Percentiles rank a stretch among this genome's conserved stretches.
These are phyloP conservation scores for Aurelia sp. DNA, from an alignment of 30 jellyfish, hydroid and myxozoan species.

Conservation along the genomic window DNA sequence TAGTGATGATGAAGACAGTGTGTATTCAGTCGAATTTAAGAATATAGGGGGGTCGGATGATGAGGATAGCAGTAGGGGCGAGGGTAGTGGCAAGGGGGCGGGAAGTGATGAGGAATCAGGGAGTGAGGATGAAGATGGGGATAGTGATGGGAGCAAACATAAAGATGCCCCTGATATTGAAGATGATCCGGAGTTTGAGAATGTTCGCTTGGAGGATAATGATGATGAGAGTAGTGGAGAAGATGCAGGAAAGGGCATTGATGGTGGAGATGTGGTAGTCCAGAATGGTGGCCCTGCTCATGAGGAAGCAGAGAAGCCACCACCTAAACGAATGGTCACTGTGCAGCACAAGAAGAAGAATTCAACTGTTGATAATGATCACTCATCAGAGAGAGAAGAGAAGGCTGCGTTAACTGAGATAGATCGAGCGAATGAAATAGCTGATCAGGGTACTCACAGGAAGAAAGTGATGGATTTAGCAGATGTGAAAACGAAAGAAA, in stretches of 20 bases:
- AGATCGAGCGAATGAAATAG: background rate
- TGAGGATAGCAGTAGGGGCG: slow-evolving; percentile 2
- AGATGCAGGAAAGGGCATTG: background rate
- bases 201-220: background rate
- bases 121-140: background rate
- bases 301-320: background rate
- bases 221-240: background rate
- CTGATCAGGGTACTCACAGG: too few species aligned
- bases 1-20: slow-evolving; percentile 60
- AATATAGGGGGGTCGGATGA: slow-evolving; percentile 65
- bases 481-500: too few species aligned
- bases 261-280: too few species aligned
- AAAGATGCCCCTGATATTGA: background rate
- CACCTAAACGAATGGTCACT: slow-evolving; percentile 21
- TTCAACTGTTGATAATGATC: background rate
- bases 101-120: slow-evolving; percentile 1
- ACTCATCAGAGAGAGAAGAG: background rate
- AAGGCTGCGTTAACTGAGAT: background rate
- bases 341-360: background rate
- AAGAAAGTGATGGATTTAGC: too few species aligned
- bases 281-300: too few species aligned
- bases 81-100: background rate
- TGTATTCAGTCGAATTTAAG: slow-evolving; percentile 55
- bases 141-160: background rate
- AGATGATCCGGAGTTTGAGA: background rate